Evolutionary conservation across 2,113 vertebrate species (phyloP).

Genomic region (Montifringilla adamsi): DNA sequence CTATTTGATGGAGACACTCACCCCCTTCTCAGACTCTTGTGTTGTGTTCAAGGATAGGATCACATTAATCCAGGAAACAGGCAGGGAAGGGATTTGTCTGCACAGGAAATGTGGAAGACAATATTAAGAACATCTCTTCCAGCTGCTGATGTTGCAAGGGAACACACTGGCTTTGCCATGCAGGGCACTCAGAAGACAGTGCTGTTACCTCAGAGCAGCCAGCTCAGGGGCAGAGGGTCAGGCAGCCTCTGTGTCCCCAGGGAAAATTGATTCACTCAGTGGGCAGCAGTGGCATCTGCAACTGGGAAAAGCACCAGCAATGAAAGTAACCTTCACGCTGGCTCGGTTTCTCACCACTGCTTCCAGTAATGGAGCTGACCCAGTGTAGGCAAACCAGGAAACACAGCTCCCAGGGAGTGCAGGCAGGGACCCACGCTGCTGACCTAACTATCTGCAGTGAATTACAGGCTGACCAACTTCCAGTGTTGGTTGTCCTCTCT

Average conservation of each 20-base stretch:
- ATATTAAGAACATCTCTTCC: neutral
- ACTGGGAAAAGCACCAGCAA: neutral
- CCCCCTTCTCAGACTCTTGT: neutral
- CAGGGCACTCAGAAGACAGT: neutral
- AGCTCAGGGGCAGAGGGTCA: accelerated
- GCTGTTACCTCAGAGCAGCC: neutral
- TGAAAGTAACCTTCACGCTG: neutral
- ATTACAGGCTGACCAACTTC: neutral
- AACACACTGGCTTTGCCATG: accelerated
- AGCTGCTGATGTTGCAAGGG: neutral
- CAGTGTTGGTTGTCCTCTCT: neutral
- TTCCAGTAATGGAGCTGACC: neutral
- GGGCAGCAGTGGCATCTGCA: neutral
- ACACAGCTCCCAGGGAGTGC: accelerated
- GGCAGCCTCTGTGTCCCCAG: neutral
- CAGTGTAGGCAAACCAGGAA: neutral
- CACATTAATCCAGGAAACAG: neutral
- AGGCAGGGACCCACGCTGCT: neutral
- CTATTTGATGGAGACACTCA: neutral
- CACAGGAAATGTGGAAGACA: neutral
- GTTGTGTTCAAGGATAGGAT: neutral
- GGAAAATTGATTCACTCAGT: neutral
- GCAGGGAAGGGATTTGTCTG: neutral
- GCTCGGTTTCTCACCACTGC: neutral
- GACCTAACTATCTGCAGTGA: neutral